Conservation (phyloP, 2,797 vertebrate genomes). For the Streptopelia turtur region DNA sequence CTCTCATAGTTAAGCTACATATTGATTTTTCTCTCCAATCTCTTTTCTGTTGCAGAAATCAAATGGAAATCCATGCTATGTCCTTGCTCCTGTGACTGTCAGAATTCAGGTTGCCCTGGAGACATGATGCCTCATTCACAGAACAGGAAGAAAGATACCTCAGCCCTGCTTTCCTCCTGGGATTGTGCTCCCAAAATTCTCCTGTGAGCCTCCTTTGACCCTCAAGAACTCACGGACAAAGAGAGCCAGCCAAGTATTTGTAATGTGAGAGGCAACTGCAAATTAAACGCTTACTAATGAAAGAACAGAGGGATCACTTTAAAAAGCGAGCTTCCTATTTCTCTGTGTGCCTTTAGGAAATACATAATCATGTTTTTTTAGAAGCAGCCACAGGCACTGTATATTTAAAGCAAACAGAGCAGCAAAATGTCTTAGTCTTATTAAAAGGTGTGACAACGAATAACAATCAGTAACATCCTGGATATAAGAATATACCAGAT, state of each 20-base stretch:
- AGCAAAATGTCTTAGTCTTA: background rate
- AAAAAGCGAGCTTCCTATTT: conserved; percentile 32
- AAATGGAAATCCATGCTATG: conserved; percentile 40
- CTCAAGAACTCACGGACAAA: background rate
- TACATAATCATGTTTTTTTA: background rate
- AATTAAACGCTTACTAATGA: conserved; percentile 36
- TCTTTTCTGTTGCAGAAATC: conserved; percentile 23
- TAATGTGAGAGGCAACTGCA: background rate
- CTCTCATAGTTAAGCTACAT: background rate
- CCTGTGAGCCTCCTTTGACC: background rate
- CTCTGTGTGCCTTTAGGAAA: conserved; percentile 47
- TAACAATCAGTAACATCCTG: background rate
- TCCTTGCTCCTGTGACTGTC: conserved; percentile 11
- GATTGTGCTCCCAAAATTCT: background rate
- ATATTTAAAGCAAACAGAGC: conserved; percentile 11
- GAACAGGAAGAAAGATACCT: background rate
- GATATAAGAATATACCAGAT: background rate
- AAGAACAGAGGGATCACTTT: conserved; percentile 46
- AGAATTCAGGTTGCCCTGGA: conserved; percentile 54
- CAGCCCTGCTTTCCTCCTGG: background rate
- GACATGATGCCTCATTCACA: background rate
- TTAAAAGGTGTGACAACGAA: background rate
- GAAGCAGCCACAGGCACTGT: background rate
- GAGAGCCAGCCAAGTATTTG: background rate
- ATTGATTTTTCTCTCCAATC: conserved; percentile 45